Evolutionary conservation across 53 echinoderm and acorn worm genomes (phyloP).

Genomic region (Pentamera pediparva): DNA sequence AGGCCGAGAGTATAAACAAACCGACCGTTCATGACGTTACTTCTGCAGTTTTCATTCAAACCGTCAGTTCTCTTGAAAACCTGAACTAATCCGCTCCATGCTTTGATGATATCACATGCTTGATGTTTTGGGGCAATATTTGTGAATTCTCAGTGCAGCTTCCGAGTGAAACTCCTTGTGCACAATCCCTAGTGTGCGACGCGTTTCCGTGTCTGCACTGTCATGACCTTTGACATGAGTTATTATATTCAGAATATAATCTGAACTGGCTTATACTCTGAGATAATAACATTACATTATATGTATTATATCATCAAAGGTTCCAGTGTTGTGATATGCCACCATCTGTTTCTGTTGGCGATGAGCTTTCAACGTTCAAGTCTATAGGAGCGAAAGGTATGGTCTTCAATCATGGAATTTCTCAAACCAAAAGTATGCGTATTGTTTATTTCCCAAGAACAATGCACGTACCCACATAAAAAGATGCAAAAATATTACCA

Average conservation of each 20-base stretch:
- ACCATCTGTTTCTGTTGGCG: slow-evolving; percentile 13
- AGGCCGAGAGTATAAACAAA: too few relatives aligned
- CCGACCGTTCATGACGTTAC: background rate
- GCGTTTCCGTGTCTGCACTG: too few relatives aligned
- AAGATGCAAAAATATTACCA: background rate
- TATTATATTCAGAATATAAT: too few relatives aligned
- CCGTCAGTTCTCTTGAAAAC: too few relatives aligned
- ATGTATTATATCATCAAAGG: slow-evolving; percentile 14
- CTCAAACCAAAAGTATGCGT: slow-evolving; percentile 1
- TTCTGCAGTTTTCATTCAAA: too few relatives aligned
- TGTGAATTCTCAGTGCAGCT: too few relatives aligned
- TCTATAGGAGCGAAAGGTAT: slow-evolving; percentile 18
- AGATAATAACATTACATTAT: slow-evolving; percentile 12
- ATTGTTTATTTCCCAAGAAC: background rate
- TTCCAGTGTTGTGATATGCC: slow-evolving; percentile 17
- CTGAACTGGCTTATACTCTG: background rate
- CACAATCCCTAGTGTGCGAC: too few relatives aligned
- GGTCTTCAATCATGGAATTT: background rate
- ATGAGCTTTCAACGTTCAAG: slow-evolving; percentile 11
- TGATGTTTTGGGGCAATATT: too few relatives aligned
- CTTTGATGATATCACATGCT: too few relatives aligned
- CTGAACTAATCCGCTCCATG: too few relatives aligned
- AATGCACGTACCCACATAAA: background rate
- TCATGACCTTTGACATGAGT: too few relatives aligned
- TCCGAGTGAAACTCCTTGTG: too few relatives aligned